These are phyloP conservation scores for Oreonectes daqikongensis DNA, from an alignment of 2,797 vertebrate species.

Conservation along the genomic window DNA sequence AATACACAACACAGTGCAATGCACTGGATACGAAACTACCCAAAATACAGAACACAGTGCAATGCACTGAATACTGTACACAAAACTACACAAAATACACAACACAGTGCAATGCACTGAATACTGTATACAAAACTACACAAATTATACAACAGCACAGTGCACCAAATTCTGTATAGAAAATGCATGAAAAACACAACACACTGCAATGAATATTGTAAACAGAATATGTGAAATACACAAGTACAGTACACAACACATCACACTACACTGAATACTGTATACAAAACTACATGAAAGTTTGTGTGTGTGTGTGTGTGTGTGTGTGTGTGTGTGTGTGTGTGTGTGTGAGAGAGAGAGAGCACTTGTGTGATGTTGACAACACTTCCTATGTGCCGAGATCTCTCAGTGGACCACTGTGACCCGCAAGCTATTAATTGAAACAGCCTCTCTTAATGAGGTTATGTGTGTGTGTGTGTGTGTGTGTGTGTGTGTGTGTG, in stretches of 20 bases:
- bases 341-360: conserved; percentile 3
- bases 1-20: neutral
- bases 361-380: conserved; percentile 25
- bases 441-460: conserved; percentile 58
- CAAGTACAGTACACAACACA: neutral
- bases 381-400: neutral
- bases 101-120: neutral
- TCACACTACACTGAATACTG: neutral
- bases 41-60: neutral
- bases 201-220: neutral
- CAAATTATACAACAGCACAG: neutral
- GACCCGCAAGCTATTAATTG: conserved; percentile 61
- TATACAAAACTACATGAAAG: neutral
- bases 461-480: conserved; percentile 36
- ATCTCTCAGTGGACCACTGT: conserved; percentile 31
- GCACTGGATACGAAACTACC: neutral
- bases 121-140: conserved; percentile 1
- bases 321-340: neutral
- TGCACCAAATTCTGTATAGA: neutral
- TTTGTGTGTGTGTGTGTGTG: too few relatives aligned
- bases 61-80: neutral
- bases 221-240: neutral
- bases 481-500: conserved; percentile 6
- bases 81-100: neutral
- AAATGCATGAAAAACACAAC: neutral